Percentiles rank a stretch among this genome's conserved stretches.
phyloP scores from a whole-genome alignment of 1,140 invertebrate species.

The Trichonephila clavata region DNA sequence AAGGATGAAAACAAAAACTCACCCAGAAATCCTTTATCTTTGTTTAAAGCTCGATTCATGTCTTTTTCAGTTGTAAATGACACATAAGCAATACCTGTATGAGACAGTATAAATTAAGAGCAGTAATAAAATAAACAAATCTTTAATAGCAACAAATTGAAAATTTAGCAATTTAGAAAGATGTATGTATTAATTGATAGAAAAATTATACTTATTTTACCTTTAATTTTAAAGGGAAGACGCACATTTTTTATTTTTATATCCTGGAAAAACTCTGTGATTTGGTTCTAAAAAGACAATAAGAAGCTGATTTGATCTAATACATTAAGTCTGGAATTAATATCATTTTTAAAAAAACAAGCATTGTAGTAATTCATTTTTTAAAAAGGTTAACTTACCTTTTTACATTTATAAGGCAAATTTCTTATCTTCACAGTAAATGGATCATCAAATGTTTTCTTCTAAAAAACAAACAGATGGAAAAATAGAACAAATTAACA shows the following conservation, averaged over 20 bases:
- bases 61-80: conserved; percentile 92
- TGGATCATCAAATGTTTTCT: conserved; percentile 41
- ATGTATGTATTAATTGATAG: no score
- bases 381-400: conserved; percentile 48
- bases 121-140: no score
- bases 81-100: conserved; percentile 89
- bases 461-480: background rate
- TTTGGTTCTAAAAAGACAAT: conserved; percentile 84
- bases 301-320: background rate
- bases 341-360: background rate
- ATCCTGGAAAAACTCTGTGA: conserved; percentile 92
- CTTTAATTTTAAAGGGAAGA: conserved; percentile 88
- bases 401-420: conserved; percentile 82
- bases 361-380: background rate
- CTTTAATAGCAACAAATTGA: no score
- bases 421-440: conserved; percentile 84
- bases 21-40: conserved; percentile 90
- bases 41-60: conserved; percentile 90
- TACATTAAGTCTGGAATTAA: background rate
- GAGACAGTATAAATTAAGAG: no score
- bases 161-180: no score
- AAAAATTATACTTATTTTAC: conserved; percentile 79
- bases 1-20: background rate
- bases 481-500: no score
- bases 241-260: conserved; percentile 89